phyloP scores from a whole-genome alignment of 2,888 invertebrate genomes.

The Heliothis peltigera region DNA sequence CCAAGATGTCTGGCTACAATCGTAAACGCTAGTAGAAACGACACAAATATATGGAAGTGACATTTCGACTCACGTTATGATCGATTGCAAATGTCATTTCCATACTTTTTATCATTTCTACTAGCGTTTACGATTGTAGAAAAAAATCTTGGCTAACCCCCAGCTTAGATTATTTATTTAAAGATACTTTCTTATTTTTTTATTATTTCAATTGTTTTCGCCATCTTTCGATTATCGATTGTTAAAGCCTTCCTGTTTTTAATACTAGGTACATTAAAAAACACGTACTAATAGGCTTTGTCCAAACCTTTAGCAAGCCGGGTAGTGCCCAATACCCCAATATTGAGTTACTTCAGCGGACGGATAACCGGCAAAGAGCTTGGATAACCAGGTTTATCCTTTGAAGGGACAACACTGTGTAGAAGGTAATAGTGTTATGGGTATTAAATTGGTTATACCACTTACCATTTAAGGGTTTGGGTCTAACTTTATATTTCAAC shows the following conservation, averaged over 20 bases:
- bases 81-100: no score
- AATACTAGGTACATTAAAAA: neutral
- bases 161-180: no score
- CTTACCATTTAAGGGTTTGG: neutral
- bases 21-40: no score
- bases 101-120: no score
- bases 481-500: neutral
- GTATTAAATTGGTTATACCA: neutral
- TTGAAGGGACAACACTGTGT: constrained; percentile 13
- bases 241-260: neutral
- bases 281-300: constrained; percentile 2
- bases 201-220: no score
- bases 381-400: constrained; percentile 43
- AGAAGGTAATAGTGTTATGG: neutral
- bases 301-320: neutral
- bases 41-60: no score
- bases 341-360: constrained; percentile 35
- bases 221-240: no score
- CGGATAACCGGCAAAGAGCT: constrained; percentile 27
- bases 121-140: no score
- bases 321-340: constrained; percentile 8
- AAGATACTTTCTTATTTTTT: no score
- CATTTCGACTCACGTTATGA: no score
- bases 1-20: no score
- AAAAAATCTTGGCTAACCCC: no score